Evolutionary conservation across 2,888 invertebrate genomes (phyloP).

Genomic region (Leptinotarsa tumamoca): DNA sequence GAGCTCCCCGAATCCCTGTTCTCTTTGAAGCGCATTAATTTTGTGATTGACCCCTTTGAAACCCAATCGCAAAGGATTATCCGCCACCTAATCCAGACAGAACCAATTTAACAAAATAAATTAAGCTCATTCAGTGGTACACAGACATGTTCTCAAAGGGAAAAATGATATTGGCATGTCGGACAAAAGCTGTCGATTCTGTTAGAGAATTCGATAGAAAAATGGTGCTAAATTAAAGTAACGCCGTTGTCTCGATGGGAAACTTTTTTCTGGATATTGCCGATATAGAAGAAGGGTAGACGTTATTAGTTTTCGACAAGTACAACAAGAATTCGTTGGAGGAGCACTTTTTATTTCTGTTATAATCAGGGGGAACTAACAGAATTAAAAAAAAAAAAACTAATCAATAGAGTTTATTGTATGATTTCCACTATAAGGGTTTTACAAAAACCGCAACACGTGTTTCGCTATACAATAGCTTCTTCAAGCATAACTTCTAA

Average conservation of each 20-base stretch:
- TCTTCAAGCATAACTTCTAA: too few species aligned
- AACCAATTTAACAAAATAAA: constrained; percentile 21
- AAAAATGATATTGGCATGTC: constrained; percentile 2
- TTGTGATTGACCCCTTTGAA: constrained; percentile 20
- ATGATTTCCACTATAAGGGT: too few species aligned
- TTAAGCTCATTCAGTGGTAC: constrained; percentile 6
- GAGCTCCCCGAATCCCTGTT: constrained; percentile 1
- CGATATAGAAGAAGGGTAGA: too few species aligned
- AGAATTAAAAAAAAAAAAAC: too few species aligned
- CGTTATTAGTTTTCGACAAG: too few species aligned
- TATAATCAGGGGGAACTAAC: too few species aligned
- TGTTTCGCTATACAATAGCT: too few species aligned
- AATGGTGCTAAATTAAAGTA: constrained; percentile 7
- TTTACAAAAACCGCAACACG: too few species aligned
- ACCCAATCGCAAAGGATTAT: constrained; percentile 7
- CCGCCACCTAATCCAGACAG: constrained; percentile 17
- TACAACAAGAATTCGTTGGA: too few species aligned
- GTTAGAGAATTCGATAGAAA: background rate
- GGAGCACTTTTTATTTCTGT: too few species aligned
- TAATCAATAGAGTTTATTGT: too few species aligned
- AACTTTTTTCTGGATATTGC: background rate
- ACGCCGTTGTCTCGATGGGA: background rate
- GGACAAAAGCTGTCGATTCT: constrained; percentile 9
- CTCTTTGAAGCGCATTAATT: constrained; percentile 1
- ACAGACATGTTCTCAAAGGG: background rate